Evolutionary conservation across 2,797 vertebrate genomes (phyloP).

Genomic region (Lutjanus argentimaculatus): DNA sequence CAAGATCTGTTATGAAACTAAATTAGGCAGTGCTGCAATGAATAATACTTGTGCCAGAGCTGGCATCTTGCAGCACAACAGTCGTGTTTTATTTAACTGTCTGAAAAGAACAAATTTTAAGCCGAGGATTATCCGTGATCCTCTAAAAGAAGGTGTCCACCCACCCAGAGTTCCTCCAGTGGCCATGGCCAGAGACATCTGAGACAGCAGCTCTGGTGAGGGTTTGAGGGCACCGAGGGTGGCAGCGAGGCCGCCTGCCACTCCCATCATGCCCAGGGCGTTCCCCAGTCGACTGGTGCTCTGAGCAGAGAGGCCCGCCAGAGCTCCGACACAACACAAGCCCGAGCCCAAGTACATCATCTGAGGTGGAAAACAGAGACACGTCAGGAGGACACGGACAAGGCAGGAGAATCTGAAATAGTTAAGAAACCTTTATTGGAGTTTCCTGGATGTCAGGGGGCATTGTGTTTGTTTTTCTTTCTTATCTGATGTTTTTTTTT

Average conservation of each 20-base stretch:
- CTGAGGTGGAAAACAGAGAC: conserved; percentile 47
- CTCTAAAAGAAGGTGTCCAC: conserved; percentile 12
- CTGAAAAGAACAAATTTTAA: not conserved
- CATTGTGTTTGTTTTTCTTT: too few species aligned
- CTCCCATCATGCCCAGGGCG: conserved; percentile 83
- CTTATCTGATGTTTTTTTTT: too few species aligned
- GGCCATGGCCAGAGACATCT: conserved; percentile 87
- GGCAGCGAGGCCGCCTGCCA: conserved; percentile 83
- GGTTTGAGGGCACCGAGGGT: conserved; percentile 84
- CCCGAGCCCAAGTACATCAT: conserved; percentile 86
- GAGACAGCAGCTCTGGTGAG: conserved; percentile 83
- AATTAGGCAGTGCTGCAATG: not conserved
- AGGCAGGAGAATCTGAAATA: too few species aligned
- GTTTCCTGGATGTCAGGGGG: too few species aligned
- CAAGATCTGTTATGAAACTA: not conserved
- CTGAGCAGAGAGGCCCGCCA: conserved; percentile 85
- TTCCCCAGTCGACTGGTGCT: conserved; percentile 85
- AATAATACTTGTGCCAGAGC: not conserved
- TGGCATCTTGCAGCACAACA: not conserved
- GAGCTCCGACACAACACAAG: conserved; percentile 84
- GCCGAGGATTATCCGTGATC: not conserved
- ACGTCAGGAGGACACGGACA: not conserved
- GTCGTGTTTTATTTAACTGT: not conserved
- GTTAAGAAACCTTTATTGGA: too few species aligned
- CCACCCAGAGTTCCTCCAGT: conserved; percentile 82